phyloP scores from a whole-genome alignment of 2,888 invertebrate species.

The Nematopogon swammerdamellus region DNA sequence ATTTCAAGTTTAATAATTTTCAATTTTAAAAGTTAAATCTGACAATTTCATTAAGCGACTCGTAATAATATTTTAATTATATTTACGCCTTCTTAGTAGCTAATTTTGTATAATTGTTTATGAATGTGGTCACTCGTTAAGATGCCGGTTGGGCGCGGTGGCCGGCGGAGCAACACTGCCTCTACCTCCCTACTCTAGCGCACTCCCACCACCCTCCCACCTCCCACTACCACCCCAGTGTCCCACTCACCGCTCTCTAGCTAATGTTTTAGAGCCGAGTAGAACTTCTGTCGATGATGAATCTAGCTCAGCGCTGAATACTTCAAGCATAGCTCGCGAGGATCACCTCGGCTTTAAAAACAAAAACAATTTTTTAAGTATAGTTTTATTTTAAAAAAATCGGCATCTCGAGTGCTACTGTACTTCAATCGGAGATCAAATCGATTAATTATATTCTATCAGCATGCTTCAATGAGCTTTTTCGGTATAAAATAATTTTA shows the following conservation, averaged over 20 bases:
- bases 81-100: conserved; percentile 51
- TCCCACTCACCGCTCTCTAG: no score
- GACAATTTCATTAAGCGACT: conserved; percentile 41
- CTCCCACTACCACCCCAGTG: no score
- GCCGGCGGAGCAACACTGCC: background rate
- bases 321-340: no score
- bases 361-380: no score
- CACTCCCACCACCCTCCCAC: no score
- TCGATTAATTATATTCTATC: conserved; percentile 30
- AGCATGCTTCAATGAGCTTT: conserved; percentile 59
- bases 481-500: conserved; percentile 54
- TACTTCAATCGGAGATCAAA: background rate
- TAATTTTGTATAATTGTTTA: conserved; percentile 29
- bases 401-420: background rate
- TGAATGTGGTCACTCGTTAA: conserved; percentile 41
- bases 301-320: no score
- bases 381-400: background rate
- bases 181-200: no score
- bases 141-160: conserved; percentile 49
- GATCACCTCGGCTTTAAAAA: no score
- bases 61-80: conserved; percentile 54
- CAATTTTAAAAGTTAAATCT: conserved; percentile 43
- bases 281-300: no score
- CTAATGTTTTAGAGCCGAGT: no score
- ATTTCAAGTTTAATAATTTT: conserved; percentile 49